A percentile compares a stretch with the other conserved stretches of the same genome.
phyloP scores from a whole-genome alignment of 2,888 invertebrate species.

The Caenorhabditis zanzibari region DNA sequence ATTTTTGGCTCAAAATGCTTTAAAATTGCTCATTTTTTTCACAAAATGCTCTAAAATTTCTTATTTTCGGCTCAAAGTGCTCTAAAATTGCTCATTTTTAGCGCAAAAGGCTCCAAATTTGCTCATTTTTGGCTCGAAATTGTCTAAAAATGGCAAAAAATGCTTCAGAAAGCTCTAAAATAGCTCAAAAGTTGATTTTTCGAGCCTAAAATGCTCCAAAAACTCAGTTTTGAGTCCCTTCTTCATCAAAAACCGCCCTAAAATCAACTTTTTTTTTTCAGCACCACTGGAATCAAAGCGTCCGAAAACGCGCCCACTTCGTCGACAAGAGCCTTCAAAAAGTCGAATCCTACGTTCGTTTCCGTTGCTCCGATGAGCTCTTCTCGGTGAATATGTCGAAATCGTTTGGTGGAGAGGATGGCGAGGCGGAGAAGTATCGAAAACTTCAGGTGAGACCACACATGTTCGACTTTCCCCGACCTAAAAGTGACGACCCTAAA shows the following conservation, averaged over 20 bases:
- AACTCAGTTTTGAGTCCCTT: no score
- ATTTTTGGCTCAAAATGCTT: no score
- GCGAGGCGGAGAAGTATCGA: slow-evolving; percentile 61
- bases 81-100: neutral
- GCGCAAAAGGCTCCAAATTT: no score
- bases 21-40: no score
- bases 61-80: neutral
- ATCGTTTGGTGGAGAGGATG: slow-evolving; percentile 69
- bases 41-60: no score
- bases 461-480: no score
- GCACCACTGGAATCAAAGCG: slow-evolving; percentile 74
- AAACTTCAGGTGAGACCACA: slow-evolving; percentile 37
- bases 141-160: no score
- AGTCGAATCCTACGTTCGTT: slow-evolving; percentile 72
- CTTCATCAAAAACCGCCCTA: neutral
- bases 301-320: slow-evolving; percentile 74
- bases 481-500: no score
- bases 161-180: no score
- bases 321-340: slow-evolving; percentile 70
- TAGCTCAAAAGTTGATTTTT: no score
- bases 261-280: slow-evolving; percentile 58
- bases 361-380: slow-evolving; percentile 68
- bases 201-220: no score
- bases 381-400: slow-evolving; percentile 72
- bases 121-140: no score